These are phyloP conservation scores for Diarsia rubi DNA, from an alignment of 2,888 invertebrate species.

Conservation along the genomic window DNA sequence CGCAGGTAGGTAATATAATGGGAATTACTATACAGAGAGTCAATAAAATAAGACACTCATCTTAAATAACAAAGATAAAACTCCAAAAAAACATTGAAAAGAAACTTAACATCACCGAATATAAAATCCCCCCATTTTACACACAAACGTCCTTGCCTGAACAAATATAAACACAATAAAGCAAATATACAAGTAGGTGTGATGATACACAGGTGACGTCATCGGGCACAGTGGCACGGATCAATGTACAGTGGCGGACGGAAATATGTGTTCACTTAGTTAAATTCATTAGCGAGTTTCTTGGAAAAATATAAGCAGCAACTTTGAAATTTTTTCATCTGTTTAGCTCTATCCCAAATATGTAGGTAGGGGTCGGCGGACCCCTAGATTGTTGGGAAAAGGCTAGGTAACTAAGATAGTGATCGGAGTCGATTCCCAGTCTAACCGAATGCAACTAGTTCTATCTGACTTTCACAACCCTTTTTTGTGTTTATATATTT, in stretches of 20 bases:
- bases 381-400: too few relatives aligned
- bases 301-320: neutral
- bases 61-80: neutral
- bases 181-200: constrained; percentile 53
- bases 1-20: neutral
- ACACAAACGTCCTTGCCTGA: constrained; percentile 58
- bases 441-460: neutral
- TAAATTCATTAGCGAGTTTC: neutral
- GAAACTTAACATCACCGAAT: constrained; percentile 14
- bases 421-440: neutral
- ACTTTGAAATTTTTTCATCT: neutral
- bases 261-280: constrained; percentile 8
- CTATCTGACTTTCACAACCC: neutral
- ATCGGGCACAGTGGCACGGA: constrained; percentile 55
- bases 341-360: too few relatives aligned
- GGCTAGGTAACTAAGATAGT: too few relatives aligned
- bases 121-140: constrained; percentile 40
- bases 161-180: constrained; percentile 61
- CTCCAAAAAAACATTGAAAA: neutral
- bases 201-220: constrained; percentile 62
- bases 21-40: neutral
- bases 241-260: constrained; percentile 39
- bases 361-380: too few relatives aligned
- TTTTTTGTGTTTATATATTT: neutral
- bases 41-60: neutral